Conservation (phyloP, 1,140 invertebrate genomes). For the Anoplophora glabripennis region DNA sequence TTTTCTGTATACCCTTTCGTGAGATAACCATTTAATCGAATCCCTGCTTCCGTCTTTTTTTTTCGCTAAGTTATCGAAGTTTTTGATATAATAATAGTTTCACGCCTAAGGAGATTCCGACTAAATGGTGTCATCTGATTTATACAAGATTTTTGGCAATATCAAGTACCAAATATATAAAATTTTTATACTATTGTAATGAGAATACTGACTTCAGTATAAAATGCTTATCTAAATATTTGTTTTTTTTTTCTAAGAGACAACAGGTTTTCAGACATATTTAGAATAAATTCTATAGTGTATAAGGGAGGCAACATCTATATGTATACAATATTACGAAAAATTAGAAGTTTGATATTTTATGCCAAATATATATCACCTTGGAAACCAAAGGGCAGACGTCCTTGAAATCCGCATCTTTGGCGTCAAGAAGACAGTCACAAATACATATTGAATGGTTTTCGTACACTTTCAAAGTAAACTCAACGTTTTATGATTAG, state of each 20-base stretch:
- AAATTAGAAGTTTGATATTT: slow-evolving; percentile 14
- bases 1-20: slow-evolving; percentile 26
- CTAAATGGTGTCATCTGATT: slow-evolving; percentile 11
- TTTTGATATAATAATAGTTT: too few relatives aligned
- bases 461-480: too few relatives aligned
- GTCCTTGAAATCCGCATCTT: too few relatives aligned
- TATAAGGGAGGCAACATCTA: slow-evolving; percentile 32
- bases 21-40: slow-evolving; percentile 10
- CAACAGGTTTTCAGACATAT: slow-evolving; percentile 19
- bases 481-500: too few relatives aligned
- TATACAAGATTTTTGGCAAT: slow-evolving; percentile 12
- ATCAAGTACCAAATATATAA: slow-evolving; percentile 30
- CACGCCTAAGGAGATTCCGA: slow-evolving; percentile 21
- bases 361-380: too few relatives aligned
- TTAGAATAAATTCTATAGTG: slow-evolving; percentile 23
- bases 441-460: too few relatives aligned
- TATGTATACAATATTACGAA: slow-evolving; percentile 25
- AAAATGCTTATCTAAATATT: slow-evolving; percentile 22
- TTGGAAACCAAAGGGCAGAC: too few relatives aligned
- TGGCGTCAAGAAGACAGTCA: too few relatives aligned
- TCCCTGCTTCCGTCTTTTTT: too few relatives aligned
- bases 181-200: slow-evolving; percentile 23
- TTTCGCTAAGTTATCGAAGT: too few relatives aligned
- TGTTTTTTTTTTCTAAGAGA: slow-evolving; percentile 12
- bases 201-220: slow-evolving; percentile 24